Percentiles rank a stretch among this genome's conserved stretches.
Evolutionary conservation across 1,140 invertebrate genomes (phyloP).

Genomic region (Drosophila equinoxialis): DNA sequence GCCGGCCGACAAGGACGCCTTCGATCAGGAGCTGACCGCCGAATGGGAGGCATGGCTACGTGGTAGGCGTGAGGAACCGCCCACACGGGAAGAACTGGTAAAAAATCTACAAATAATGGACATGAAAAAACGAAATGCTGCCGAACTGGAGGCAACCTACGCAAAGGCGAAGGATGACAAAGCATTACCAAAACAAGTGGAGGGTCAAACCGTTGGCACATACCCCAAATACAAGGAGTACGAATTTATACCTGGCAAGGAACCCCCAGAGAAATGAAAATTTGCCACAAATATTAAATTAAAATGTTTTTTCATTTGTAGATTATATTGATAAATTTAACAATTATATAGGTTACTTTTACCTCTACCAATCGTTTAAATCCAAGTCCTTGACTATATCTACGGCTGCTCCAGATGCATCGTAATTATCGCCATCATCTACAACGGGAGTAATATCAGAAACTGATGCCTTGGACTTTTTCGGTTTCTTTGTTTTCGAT

Average conservation of each 20-base stretch:
- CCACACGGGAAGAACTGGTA: slow-evolving; percentile 88
- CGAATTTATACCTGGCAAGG: slow-evolving; percentile 75
- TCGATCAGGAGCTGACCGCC: slow-evolving; percentile 89
- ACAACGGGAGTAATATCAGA: slow-evolving; percentile 40
- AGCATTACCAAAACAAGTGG: slow-evolving; percentile 67
- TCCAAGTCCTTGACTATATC: slow-evolving; percentile 85
- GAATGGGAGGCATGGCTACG: slow-evolving; percentile 94
- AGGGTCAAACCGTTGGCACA: slow-evolving; percentile 65
- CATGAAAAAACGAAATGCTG: slow-evolving; percentile 90
- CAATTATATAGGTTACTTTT: slow-evolving; percentile 59
- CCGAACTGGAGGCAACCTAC: slow-evolving; percentile 85
- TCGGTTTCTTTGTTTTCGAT: slow-evolving; percentile 46
- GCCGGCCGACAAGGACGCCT: slow-evolving; percentile 85
- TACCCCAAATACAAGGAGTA: slow-evolving; percentile 82
- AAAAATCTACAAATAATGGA: slow-evolving; percentile 88
- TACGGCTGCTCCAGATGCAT: slow-evolving; percentile 83
- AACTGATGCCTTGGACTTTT: slow-evolving; percentile 32
- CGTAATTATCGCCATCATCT: slow-evolving; percentile 78
- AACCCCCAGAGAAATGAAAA: slow-evolving; percentile 52
- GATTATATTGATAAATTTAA: slow-evolving; percentile 43
- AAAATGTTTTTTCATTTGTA: slow-evolving; percentile 52
- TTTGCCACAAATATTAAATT: slow-evolving; percentile 25
- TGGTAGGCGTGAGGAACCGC: slow-evolving; percentile 85
- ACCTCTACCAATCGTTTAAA: slow-evolving; percentile 86
- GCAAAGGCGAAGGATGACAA: slow-evolving; percentile 79